These are phyloP conservation scores for Myiotriccus ornatus DNA, from an alignment of 2,797 vertebrate species.

Conservation along the genomic window DNA sequence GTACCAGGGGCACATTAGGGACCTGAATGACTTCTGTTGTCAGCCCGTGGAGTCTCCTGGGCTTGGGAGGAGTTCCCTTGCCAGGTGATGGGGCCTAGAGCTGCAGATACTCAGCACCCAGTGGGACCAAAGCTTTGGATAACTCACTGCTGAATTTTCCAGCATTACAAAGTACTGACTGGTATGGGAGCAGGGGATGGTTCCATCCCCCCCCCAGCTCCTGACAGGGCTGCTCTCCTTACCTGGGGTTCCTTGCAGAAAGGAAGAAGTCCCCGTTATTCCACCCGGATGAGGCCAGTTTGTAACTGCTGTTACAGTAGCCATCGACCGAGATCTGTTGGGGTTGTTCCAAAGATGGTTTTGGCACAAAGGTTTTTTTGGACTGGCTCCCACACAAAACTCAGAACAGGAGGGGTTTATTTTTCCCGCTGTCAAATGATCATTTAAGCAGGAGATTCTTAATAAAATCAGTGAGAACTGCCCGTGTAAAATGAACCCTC, in stretches of 20 bases:
- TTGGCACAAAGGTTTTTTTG: slow-evolving; percentile 17
- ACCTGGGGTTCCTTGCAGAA: not conserved
- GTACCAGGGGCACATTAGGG: not conserved
- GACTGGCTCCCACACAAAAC: not conserved
- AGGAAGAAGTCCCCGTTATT: not conserved
- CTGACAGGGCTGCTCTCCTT: fast-evolving
- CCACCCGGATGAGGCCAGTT: not conserved
- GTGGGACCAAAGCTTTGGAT: not conserved
- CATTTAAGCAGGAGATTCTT: slow-evolving; percentile 34
- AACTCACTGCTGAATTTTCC: not conserved
- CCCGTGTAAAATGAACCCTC: not conserved
- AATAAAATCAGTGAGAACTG: slow-evolving; percentile 19
- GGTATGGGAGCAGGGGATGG: not conserved
- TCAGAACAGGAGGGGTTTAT: not conserved
- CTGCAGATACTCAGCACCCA: not conserved
- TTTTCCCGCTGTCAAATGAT: slow-evolving; percentile 26
- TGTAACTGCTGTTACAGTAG: not conserved
- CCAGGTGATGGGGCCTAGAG: not conserved
- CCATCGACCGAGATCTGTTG: not conserved
- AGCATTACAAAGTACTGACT: not conserved
- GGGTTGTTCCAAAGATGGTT: not conserved
- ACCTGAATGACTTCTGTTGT: fast-evolving
- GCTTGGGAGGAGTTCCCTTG: not conserved
- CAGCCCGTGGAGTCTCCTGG: not conserved
- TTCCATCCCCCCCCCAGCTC: not conserved